phyloP scores from a whole-genome alignment of 2,888 invertebrate species.

The Drosophila neoperkinsi region DNA sequence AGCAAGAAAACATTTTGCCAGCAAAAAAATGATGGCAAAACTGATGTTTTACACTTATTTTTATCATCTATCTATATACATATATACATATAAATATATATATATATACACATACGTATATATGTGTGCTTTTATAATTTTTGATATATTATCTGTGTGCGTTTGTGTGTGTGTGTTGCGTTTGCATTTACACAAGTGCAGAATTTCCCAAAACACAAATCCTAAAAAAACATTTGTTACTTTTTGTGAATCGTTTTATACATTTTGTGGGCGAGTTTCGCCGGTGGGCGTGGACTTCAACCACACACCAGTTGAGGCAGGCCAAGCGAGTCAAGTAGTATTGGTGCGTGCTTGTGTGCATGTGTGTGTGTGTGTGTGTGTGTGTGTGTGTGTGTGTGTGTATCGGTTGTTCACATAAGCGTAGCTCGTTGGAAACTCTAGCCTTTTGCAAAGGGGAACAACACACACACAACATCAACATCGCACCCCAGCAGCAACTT shows the following conservation, averaged over 20 bases:
- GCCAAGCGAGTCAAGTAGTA: conserved; percentile 42
- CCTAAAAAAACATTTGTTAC: conserved; percentile 81
- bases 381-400: conserved; percentile 20
- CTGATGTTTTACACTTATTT: conserved; percentile 48
- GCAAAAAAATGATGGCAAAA: conserved; percentile 39
- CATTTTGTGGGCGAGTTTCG: conserved; percentile 37
- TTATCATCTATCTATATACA: conserved; percentile 26
- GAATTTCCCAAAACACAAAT: conserved; percentile 83
- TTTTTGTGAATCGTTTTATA: conserved; percentile 66
- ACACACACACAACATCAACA: no score
- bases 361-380: conserved; percentile 12
- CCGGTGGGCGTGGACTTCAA: conserved; percentile 20
- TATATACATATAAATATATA: neutral
- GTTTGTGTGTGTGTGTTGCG: conserved; percentile 42
- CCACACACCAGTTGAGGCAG: conserved; percentile 63
- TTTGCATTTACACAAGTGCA: conserved; percentile 83
- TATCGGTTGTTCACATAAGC: conserved; percentile 55
- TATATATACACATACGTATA: no score
- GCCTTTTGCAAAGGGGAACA: neutral
- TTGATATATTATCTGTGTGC: conserved; percentile 33
- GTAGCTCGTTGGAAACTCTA: conserved; percentile 32
- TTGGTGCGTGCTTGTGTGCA: conserved; percentile 27
- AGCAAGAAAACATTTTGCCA: conserved; percentile 9
- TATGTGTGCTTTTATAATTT: conserved; percentile 54
- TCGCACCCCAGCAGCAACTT: neutral